A percentile compares a stretch with the other conserved stretches of the same genome.
Conservation (phyloP, 2,888 invertebrate species). For the Drosophila suboccidentalis region DNA sequence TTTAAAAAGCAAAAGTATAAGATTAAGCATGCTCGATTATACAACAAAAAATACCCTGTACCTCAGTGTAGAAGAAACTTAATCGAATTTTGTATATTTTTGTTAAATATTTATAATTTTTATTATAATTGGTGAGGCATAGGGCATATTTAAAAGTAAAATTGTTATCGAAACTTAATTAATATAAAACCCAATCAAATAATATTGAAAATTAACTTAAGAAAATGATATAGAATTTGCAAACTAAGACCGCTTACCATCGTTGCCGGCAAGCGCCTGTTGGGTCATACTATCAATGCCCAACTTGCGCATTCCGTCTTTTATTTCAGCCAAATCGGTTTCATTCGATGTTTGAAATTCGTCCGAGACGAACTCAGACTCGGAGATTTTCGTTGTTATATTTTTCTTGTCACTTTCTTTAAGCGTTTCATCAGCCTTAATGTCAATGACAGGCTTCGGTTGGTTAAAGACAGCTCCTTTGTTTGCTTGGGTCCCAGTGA, state of each 20-base stretch:
- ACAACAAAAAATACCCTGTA: not conserved
- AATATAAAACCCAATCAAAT: constrained; percentile 17
- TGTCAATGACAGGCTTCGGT: constrained; percentile 52
- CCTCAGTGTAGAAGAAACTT: not conserved
- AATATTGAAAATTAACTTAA: constrained; percentile 33
- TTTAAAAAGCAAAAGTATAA: constrained; percentile 20
- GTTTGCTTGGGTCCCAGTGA: constrained; percentile 22
- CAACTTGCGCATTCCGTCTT: constrained; percentile 91
- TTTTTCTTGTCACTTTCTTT: constrained; percentile 25
- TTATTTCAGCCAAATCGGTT: constrained; percentile 90
- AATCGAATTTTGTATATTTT: not conserved
- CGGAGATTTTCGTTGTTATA: constrained; percentile 70
- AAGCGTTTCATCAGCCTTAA: constrained; percentile 21
- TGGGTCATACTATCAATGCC: constrained; percentile 88
- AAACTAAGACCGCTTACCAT: constrained; percentile 85
- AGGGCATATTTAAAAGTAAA: constrained; percentile 1
- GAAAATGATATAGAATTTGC: constrained; percentile 39
- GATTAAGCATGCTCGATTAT: not conserved
- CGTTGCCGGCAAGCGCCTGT: constrained; percentile 84
- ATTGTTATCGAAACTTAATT: constrained; percentile 3
- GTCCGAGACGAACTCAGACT: constrained; percentile 92
- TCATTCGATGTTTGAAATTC: constrained; percentile 87
- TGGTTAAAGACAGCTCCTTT: constrained; percentile 61
- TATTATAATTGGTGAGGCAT: constrained; percentile 4
- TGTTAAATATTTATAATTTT: not conserved